Evolutionary conservation across 2,888 invertebrate species (phyloP).

Genomic region (Rhabditophanes sp.): DNA sequence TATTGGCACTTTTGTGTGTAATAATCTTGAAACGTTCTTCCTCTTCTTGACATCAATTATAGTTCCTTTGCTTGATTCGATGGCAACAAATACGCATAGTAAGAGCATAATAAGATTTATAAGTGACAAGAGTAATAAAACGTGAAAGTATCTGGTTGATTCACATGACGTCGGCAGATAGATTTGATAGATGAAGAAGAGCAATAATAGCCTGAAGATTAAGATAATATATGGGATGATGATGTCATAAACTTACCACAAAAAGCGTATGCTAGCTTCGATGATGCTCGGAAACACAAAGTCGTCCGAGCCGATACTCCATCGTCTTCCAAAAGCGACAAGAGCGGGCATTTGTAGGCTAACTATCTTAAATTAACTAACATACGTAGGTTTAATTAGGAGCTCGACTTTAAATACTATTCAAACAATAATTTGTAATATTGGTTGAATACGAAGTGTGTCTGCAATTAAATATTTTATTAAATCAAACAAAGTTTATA

Average conservation of each 20-base stretch:
- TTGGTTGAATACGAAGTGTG: too few relatives aligned
- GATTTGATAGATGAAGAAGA: conserved; percentile 2
- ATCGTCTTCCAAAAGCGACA: conserved; percentile 68
- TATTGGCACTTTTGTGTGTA: conserved; percentile 59
- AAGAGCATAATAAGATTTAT: neutral
- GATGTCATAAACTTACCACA: conserved; percentile 45
- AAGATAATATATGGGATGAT: conserved; percentile 21
- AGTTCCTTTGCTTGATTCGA: neutral
- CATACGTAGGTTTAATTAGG: neutral
- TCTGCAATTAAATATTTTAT: too few relatives aligned
- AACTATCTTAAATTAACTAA: too few relatives aligned
- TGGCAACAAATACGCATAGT: too few relatives aligned
- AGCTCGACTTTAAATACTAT: too few relatives aligned
- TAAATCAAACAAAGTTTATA: too few relatives aligned
- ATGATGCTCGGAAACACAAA: conserved; percentile 63
- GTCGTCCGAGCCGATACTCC: conserved; percentile 78
- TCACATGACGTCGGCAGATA: neutral
- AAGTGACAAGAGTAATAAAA: neutral
- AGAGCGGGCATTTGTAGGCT: conserved; percentile 89
- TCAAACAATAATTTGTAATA: too few relatives aligned
- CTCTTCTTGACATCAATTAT: conserved; percentile 49
- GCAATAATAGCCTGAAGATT: conserved; percentile 3
- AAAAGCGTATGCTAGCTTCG: conserved; percentile 47
- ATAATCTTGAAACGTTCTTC: conserved; percentile 57
- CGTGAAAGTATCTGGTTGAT: neutral